A percentile compares a stretch with the other conserved stretches of the same genome.
Conservation (phyloP, 2,113 vertebrate species). For the Madoqua kirkii region DNA sequence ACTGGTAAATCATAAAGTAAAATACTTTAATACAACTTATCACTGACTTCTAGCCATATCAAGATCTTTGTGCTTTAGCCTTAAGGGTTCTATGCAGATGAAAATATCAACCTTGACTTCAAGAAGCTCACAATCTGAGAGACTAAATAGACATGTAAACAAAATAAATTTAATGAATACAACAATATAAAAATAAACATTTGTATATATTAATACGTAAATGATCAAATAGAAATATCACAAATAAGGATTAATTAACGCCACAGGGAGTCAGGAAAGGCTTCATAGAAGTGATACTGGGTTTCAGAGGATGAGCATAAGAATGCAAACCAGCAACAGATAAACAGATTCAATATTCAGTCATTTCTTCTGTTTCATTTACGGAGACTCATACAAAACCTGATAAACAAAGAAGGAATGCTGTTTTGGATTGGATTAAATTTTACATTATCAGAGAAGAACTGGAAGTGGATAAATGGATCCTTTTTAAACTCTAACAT, state of each 20-base stretch:
- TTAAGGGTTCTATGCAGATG: not conserved
- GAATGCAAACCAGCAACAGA: not conserved
- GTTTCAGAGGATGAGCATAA: not conserved
- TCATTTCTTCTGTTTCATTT: not conserved
- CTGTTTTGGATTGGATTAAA: conserved; percentile 24
- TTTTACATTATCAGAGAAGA: not conserved
- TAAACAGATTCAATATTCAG: not conserved
- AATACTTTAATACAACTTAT: not conserved
- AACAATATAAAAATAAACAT: not conserved
- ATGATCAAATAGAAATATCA: not conserved
- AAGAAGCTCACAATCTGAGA: not conserved
- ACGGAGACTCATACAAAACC: not conserved
- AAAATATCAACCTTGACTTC: not conserved
- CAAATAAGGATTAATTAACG: not conserved
- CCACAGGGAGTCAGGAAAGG: not conserved
- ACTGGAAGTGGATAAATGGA: conserved; percentile 44
- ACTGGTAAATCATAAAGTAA: conserved; percentile 24
- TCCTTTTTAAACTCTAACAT: not conserved
- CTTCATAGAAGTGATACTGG: not conserved
- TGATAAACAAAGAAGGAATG: rapidly evolving
- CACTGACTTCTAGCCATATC: not conserved
- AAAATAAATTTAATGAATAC: not conserved
- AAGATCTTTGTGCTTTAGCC: not conserved
- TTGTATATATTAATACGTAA: not conserved
- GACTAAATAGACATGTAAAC: not conserved